Evolutionary conservation across 2,797 vertebrate genomes (phyloP), one percentile per base, ranked within the genome.

Genomic region (Scomberomorus guttatus): DNA sequence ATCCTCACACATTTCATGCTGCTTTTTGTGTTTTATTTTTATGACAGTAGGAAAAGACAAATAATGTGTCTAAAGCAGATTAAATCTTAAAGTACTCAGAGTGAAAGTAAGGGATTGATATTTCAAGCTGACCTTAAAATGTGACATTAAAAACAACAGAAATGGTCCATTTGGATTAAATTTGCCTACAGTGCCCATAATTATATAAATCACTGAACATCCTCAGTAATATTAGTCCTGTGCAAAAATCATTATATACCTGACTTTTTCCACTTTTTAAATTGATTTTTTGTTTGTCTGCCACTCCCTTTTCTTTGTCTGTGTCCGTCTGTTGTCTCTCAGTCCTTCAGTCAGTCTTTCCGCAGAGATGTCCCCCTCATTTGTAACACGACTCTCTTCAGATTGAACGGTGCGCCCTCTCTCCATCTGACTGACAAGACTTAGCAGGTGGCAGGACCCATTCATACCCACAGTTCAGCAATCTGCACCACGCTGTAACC

Each of bases 381-480:
- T 89, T 86, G 91, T 92, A 94, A 94, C 86, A 59, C 63, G 90
- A 94, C 79, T 85, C 92, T 71, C 58, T 58, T 56, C 69, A 46
- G 88, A 90, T 79, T 74, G 88, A 88, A 90, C 17, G 85, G 72
- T 77, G 81, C 75, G 48, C 79, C 73, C 81, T 84, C 78, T 84
- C 84, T 84, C 85, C 84, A 74, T 90, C 81, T 88, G 90, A 87
- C 88, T 94, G 92, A 94, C 90, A 44, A 93, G 87, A 84, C 86
- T 81, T 83, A 93, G 92, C 93, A 94, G 93, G 91, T 94, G 93
- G 92, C 77, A 46, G 75, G 77, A 88, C 86, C 88, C 92, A 86
- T 89, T 92, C 92, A 85, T 92, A 80, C 85, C 77, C 83, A 29
- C 25, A 29, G 64, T 85, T 72, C 83, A 86, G 88, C 90, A 85